These are phyloP conservation scores for Sylvicola cinctus DNA, from an alignment of 2,888 invertebrate species.

Conservation along the genomic window DNA sequence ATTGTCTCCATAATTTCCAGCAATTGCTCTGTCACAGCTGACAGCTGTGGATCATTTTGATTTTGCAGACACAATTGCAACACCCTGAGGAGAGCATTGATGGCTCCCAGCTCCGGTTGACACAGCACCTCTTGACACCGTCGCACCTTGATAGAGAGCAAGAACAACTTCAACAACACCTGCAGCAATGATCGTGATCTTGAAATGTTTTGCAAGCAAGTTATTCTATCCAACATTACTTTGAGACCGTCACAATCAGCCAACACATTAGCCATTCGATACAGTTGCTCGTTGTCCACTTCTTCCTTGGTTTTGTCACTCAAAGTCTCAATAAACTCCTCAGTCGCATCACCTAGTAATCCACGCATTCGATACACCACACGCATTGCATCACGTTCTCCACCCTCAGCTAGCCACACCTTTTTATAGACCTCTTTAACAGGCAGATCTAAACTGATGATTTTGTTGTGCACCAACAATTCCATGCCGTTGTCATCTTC, in stretches of 20 bases:
- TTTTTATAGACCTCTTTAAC: conserved; percentile 80
- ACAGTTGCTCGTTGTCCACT: conserved; percentile 88
- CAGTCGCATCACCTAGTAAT: conserved; percentile 91
- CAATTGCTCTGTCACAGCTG: conserved; percentile 72
- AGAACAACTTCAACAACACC: conserved; percentile 74
- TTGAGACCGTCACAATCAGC: conserved; percentile 53
- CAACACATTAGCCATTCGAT: conserved; percentile 71
- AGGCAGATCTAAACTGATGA: conserved; percentile 87
- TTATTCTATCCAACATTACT: conserved; percentile 65
- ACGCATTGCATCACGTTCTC: conserved; percentile 89
- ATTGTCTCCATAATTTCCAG: conserved; percentile 92
- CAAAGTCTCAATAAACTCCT: conserved; percentile 92
- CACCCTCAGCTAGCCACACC: conserved; percentile 72
- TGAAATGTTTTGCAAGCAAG: conserved; percentile 69
- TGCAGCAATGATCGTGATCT: conserved; percentile 70
- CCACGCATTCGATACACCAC: conserved; percentile 97
- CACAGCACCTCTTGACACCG: conserved; percentile 77
- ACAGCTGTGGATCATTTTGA: conserved; percentile 47
- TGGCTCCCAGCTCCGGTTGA: conserved; percentile 63
- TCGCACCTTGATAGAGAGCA: conserved; percentile 75
- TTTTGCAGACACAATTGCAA: conserved; percentile 49
- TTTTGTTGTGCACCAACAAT: conserved; percentile 90
- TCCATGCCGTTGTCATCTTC: conserved; percentile 99
- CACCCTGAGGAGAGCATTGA: conserved; percentile 65
- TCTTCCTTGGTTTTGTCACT: conserved; percentile 66